Evolutionary conservation across 37 sponge, comb jelly and placozoan species (phyloP).

Genomic region (Cladorhizidae sp.): DNA sequence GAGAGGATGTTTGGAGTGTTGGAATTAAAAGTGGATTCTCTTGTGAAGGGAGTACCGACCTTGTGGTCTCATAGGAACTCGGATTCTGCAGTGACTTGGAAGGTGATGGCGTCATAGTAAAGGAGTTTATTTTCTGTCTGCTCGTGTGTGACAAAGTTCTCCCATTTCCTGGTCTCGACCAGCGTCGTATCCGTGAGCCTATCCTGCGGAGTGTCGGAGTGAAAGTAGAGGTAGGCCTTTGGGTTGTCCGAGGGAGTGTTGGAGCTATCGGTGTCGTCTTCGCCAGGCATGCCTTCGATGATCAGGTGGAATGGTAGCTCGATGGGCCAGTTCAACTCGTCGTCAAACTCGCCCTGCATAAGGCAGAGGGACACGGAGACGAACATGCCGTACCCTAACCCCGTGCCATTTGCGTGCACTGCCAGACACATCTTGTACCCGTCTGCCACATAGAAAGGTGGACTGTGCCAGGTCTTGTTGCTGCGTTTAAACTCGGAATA

Average conservation of each 20-base stretch:
- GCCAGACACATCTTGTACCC: slow-evolving; percentile 70
- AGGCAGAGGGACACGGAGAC: slow-evolving; percentile 46
- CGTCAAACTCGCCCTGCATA: slow-evolving; percentile 53
- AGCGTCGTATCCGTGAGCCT: slow-evolving; percentile 19
- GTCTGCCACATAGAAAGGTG: slow-evolving; percentile 48
- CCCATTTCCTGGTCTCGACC: slow-evolving; percentile 50
- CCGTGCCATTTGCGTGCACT: slow-evolving; percentile 30
- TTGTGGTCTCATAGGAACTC: slow-evolving; percentile 54
- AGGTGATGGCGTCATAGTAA: slow-evolving; percentile 55
- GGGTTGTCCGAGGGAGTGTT: slow-evolving; percentile 13
- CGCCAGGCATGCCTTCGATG: slow-evolving; percentile 33
- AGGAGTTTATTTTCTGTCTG: slow-evolving; percentile 38
- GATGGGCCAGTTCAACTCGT: slow-evolving; percentile 49
- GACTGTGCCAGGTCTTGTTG: slow-evolving; percentile 45
- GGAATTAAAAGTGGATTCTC: no score
- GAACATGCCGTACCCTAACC: slow-evolving; percentile 22
- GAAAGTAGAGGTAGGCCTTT: slow-evolving; percentile 62
- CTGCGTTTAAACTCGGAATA: slow-evolving; percentile 52
- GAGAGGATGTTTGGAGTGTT: no score
- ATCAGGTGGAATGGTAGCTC: slow-evolving; percentile 52
- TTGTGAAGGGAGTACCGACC: no score
- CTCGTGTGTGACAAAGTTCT: slow-evolving; percentile 47
- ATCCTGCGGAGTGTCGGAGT: slow-evolving; percentile 37
- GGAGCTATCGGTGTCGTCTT: not conserved
- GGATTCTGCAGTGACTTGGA: slow-evolving; percentile 52